Conservation (phyloP, 2,113 vertebrate species). For the Xiphorhynchus elegans region DNA sequence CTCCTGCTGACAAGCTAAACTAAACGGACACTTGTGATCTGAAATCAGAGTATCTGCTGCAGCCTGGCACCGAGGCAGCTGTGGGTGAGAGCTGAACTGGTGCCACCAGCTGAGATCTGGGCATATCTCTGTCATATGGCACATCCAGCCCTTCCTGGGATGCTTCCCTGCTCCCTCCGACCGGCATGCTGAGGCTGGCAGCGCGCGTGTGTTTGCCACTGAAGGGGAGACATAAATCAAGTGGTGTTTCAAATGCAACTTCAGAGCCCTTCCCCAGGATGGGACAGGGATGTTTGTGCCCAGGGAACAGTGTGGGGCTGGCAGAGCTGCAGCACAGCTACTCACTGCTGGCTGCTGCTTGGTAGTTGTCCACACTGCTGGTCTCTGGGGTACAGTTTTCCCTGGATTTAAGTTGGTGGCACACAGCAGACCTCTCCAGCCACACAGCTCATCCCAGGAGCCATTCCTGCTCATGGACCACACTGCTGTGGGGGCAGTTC, state of each 20-base stretch:
- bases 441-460: not conserved
- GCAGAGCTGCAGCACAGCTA: not conserved
- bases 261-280: not conserved
- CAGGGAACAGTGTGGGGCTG: not conserved
- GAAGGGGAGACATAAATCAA: not conserved
- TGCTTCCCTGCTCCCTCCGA: fast-evolving
- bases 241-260: not conserved
- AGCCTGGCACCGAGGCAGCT: not conserved
- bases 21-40: not conserved
- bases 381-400: not conserved
- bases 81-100: not conserved
- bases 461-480: not conserved
- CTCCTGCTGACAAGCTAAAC: constrained; percentile 16
- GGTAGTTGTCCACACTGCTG: not conserved
- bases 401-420: not conserved
- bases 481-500: fast-evolving
- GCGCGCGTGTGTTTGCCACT: not conserved
- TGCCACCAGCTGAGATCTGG: not conserved
- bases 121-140: fast-evolving
- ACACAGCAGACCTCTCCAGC: not conserved
- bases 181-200: fast-evolving
- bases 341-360: not conserved
- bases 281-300: not conserved
- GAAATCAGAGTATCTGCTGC: not conserved
- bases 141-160: fast-evolving